Percentiles rank a stretch among this genome's conserved stretches.
Evolutionary conservation across 23 tunicate species (phyloP).

Genomic region (Halocynthia aurantium): DNA sequence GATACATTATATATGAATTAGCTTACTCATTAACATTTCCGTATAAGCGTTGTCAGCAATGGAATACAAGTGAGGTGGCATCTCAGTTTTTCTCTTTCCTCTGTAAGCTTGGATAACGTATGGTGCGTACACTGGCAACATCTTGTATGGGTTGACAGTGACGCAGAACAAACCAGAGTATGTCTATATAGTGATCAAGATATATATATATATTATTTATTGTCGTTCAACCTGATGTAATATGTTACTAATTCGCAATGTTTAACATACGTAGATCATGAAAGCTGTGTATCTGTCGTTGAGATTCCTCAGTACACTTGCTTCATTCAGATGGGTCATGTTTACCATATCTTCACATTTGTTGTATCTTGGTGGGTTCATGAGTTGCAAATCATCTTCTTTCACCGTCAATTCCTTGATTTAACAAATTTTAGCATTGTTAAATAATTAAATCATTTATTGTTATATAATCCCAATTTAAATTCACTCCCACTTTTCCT

Average conservation of each 20-base stretch:
- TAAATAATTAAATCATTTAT: too few relatives aligned
- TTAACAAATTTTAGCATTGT: too few relatives aligned
- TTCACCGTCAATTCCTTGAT: slow-evolving; percentile 39
- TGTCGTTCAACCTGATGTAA: too few relatives aligned
- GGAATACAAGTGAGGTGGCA: slow-evolving; percentile 98
- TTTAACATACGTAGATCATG: slow-evolving; percentile 74
- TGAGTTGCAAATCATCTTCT: slow-evolving; percentile 73
- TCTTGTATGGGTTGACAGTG: slow-evolving; percentile 96
- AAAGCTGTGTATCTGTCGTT: slow-evolving; percentile 63
- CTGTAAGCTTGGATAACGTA: slow-evolving; percentile 89
- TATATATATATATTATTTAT: too few relatives aligned
- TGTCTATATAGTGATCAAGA: slow-evolving; percentile 22
- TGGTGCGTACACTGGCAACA: slow-evolving; percentile 89
- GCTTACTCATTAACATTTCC: slow-evolving; percentile 95
- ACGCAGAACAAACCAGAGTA: slow-evolving; percentile 97
- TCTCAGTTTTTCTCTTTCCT: slow-evolving; percentile 85
- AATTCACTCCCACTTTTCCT: slow-evolving; percentile 32
- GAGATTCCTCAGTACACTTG: slow-evolving; percentile 76
- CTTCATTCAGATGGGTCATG: slow-evolving; percentile 95
- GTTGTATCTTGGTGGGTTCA: slow-evolving; percentile 86
- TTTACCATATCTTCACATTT: slow-evolving; percentile 90
- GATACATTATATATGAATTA: too few relatives aligned
- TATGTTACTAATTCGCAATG: too few relatives aligned
- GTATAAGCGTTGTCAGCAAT: slow-evolving; percentile 98
- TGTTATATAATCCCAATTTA: too few relatives aligned